These are phyloP conservation scores for Peromyscus maniculatus DNA, from an alignment of 2,113 vertebrate genomes.

Conservation along the genomic window DNA sequence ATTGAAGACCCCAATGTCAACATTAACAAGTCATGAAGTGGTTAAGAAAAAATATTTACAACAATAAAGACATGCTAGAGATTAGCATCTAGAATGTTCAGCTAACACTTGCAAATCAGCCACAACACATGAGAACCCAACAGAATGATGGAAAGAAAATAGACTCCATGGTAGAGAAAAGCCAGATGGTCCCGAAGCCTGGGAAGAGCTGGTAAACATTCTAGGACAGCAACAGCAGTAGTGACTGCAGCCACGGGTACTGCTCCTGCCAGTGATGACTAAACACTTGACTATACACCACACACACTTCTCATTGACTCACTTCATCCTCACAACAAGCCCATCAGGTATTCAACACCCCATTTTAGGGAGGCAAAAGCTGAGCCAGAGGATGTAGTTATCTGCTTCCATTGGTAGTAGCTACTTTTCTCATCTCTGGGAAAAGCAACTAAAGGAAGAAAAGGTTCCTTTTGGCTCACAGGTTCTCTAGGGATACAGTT, in stretches of 20 bases:
- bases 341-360: not conserved
- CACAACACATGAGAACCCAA: not conserved
- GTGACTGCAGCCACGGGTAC: not conserved
- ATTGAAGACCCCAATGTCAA: not conserved
- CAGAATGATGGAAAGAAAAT: not conserved
- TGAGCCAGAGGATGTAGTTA: not conserved
- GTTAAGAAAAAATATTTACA: not conserved
- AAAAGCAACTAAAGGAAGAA: not conserved
- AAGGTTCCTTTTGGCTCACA: not conserved
- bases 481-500: not conserved
- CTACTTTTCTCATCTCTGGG: not conserved
- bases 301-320: not conserved
- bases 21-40: not conserved
- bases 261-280: not conserved
- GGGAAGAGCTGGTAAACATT: not conserved
- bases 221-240: not conserved
- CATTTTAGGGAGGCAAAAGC: not conserved
- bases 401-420: not conserved
- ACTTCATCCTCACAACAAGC: not conserved
- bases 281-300: too few species aligned
- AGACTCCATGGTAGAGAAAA: not conserved
- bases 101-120: not conserved
- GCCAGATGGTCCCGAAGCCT: not conserved
- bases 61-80: not conserved
- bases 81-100: not conserved